Conservation (phyloP, 2,888 invertebrate genomes). For the Drosophila pseudotakahashii region DNA sequence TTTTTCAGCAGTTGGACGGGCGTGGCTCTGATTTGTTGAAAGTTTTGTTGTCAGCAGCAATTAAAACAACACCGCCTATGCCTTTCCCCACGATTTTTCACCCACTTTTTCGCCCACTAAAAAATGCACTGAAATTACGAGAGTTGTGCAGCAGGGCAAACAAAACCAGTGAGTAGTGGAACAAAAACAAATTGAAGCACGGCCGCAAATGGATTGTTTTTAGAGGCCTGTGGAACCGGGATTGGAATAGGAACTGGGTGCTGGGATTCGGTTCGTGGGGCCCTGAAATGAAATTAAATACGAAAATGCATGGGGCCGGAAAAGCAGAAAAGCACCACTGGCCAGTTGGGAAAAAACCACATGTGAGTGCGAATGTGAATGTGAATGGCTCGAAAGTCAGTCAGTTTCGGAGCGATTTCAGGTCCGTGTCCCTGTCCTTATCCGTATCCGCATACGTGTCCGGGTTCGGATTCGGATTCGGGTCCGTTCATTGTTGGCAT, state of each 20-base stretch:
- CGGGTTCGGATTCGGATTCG: background rate
- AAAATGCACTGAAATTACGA: constrained; percentile 58
- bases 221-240: constrained; percentile 19
- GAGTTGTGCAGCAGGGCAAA: constrained; percentile 28
- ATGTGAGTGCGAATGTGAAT: background rate
- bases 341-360: constrained; percentile 3
- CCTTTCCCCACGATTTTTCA: constrained; percentile 4
- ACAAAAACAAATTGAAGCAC: constrained; percentile 45
- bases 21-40: constrained; percentile 67
- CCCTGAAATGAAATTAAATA: constrained; percentile 67
- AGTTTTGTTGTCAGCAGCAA: constrained; percentile 76
- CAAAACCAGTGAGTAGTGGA: constrained; percentile 21
- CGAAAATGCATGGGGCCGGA: constrained; percentile 55
- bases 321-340: constrained; percentile 46
- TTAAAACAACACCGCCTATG: constrained; percentile 57
- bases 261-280: constrained; percentile 31
- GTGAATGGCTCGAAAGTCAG: constrained; percentile 27
- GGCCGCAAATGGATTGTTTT: constrained; percentile 33
- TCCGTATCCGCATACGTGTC: constrained; percentile 18
- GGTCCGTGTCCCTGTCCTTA: constrained; percentile 17
- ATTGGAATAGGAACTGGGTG: constrained; percentile 18
- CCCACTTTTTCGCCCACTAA: constrained; percentile 36
- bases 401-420: constrained; percentile 3
- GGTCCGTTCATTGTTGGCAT: constrained; percentile 63
- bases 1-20: constrained; percentile 23